Evolutionary conservation across 2,797 vertebrate genomes (phyloP).

Genomic region (Chaunax sp.): DNA sequence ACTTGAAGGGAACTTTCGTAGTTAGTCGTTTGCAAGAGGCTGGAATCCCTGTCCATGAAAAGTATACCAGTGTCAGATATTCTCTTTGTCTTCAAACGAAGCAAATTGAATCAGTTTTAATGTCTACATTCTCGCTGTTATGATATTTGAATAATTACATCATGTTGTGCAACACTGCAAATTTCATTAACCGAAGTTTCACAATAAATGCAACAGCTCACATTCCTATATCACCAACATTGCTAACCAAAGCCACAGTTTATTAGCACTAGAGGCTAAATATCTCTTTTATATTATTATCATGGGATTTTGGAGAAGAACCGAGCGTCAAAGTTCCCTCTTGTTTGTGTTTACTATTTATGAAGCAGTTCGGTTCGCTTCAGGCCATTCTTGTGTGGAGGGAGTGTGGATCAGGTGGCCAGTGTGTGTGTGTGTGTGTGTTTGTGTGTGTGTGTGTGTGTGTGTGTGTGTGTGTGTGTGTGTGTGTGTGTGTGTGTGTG

Average conservation of each 20-base stretch:
- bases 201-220: background rate
- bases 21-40: slow-evolving; percentile 8
- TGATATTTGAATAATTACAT: no score
- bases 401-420: slow-evolving; percentile 53
- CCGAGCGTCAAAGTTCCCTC: slow-evolving; percentile 1
- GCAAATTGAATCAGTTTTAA: no score
- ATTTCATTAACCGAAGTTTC: no score
- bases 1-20: background rate
- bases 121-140: no score
- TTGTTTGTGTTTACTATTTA: slow-evolving; percentile 4
- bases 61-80: no score
- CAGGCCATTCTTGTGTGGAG: slow-evolving; percentile 14
- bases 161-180: no score
- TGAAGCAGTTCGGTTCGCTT: slow-evolving; percentile 11
- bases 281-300: slow-evolving; percentile 25
- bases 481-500: no score
- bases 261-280: background rate
- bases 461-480: no score
- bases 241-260: background rate
- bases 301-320: no score
- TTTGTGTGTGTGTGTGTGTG: no score
- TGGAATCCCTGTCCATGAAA: no score
- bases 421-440: slow-evolving; percentile 26
- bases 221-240: background rate
- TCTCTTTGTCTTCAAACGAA: no score